phyloP scores from a whole-genome alignment of 1,140 invertebrate species.

The Drosophila busckii region DNA sequence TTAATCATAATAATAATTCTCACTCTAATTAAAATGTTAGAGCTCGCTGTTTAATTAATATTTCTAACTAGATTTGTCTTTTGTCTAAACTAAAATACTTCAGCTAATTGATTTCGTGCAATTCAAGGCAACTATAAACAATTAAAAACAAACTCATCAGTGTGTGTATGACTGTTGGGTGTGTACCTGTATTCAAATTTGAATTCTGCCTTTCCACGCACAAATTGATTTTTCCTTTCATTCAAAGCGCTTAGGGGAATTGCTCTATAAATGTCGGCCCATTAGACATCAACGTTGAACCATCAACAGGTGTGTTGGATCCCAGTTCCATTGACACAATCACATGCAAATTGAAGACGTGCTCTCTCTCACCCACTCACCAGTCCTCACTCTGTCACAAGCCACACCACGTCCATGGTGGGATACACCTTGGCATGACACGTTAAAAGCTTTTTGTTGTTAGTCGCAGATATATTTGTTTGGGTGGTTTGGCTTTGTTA shows the following conservation, averaged over 20 bases:
- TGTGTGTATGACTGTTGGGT: background rate
- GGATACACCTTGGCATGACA: background rate
- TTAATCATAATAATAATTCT: too few relatives aligned
- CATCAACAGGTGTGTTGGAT: conserved; percentile 63
- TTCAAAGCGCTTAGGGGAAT: conserved; percentile 20
- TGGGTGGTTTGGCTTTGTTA: background rate
- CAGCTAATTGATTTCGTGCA: too few relatives aligned
- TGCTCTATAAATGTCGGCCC: conserved; percentile 13
- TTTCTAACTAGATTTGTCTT: too few relatives aligned
- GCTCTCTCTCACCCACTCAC: conserved; percentile 1
- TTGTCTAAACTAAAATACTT: too few relatives aligned
- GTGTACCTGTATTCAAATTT: conserved; percentile 73
- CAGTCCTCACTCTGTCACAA: background rate
- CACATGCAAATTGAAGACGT: conserved; percentile 9
- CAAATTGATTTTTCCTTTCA: conserved; percentile 44
- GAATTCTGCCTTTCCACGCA: conserved; percentile 54
- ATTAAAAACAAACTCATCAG: too few relatives aligned
- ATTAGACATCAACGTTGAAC: conserved; percentile 28
- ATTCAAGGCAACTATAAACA: too few relatives aligned
- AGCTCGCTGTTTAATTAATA: too few relatives aligned
- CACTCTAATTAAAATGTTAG: too few relatives aligned
- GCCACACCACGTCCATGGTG: background rate
- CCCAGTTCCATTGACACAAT: conserved; percentile 33
- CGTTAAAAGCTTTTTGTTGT: conserved; percentile 42
- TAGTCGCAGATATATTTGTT: conserved; percentile 5